Evolutionary conservation across 2,113 vertebrate species (phyloP).

Genomic region (Mobula hypostoma): DNA sequence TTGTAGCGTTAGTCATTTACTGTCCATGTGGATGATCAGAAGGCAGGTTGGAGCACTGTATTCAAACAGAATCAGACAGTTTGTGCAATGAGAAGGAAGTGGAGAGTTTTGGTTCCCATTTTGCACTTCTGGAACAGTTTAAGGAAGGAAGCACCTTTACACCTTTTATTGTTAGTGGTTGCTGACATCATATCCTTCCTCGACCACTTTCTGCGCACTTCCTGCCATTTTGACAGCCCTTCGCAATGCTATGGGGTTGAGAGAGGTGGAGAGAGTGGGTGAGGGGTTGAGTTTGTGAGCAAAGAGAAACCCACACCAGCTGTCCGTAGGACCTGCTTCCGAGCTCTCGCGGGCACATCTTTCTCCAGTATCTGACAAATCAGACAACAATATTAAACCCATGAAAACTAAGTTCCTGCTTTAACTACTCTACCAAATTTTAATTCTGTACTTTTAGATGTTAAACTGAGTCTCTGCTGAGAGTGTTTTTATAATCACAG

Average conservation of each 20-base stretch:
- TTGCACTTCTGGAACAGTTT: constrained; percentile 79
- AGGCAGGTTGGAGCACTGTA: constrained; percentile 48
- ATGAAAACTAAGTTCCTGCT: constrained; percentile 65
- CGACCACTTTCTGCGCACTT: constrained; percentile 73
- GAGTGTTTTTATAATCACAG: background rate
- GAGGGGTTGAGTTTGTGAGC: constrained; percentile 36
- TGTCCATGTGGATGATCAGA: constrained; percentile 53
- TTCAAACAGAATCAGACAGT: constrained; percentile 54
- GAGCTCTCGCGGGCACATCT: constrained; percentile 49
- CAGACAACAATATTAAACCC: constrained; percentile 55
- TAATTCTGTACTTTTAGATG: background rate
- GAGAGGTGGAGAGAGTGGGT: constrained; percentile 38
- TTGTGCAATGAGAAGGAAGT: constrained; percentile 66
- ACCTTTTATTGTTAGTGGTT: constrained; percentile 94
- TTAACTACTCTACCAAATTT: constrained; percentile 40
- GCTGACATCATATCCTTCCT: constrained; percentile 94
- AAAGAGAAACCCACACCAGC: constrained; percentile 42
- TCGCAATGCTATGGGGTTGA: constrained; percentile 55
- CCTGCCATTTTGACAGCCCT: constrained; percentile 78
- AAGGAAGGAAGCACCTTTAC: constrained; percentile 97
- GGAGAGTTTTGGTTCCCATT: constrained; percentile 79
- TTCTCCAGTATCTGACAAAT: constrained; percentile 55
- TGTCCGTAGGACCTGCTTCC: constrained; percentile 49
- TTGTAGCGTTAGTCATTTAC: background rate
- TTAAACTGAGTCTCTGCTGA: background rate